phyloP scores from a whole-genome alignment of 1,140 invertebrate genomes.

The Caerostris extrusa region DNA sequence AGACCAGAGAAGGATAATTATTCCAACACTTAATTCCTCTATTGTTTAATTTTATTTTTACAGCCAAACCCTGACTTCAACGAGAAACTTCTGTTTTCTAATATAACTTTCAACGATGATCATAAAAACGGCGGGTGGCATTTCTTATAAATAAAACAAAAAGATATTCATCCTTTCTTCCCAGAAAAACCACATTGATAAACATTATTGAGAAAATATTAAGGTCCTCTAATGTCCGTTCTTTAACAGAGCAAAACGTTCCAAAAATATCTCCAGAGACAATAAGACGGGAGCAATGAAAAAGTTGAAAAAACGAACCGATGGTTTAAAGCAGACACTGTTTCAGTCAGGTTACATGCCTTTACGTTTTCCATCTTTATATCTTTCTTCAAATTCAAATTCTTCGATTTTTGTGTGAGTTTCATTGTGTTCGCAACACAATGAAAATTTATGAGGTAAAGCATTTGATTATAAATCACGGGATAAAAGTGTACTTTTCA shows the following conservation, averaged over 20 bases:
- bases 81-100: background rate
- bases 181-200: background rate
- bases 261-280: background rate
- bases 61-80: background rate
- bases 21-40: background rate
- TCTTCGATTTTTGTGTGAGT: background rate
- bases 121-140: background rate
- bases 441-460: slow-evolving; percentile 29
- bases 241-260: slow-evolving; percentile 29
- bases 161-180: background rate
- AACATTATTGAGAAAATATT: slow-evolving; percentile 16
- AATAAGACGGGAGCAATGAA: background rate
- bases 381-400: slow-evolving; percentile 24
- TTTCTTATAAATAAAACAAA: slow-evolving; percentile 5
- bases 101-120: background rate
- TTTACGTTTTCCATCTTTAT: background rate
- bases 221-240: background rate
- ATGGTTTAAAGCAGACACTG: background rate
- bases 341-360: background rate
- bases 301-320: background rate
- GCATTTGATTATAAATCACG: slow-evolving; percentile 16
- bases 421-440: background rate
- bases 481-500: background rate
- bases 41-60: slow-evolving; percentile 14
- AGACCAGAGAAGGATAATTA: background rate